Evolutionary conservation across 2,888 invertebrate genomes (phyloP), one percentile per base, ranked within the genome.

Genomic region (Pseudolycoriella hygida): DNA sequence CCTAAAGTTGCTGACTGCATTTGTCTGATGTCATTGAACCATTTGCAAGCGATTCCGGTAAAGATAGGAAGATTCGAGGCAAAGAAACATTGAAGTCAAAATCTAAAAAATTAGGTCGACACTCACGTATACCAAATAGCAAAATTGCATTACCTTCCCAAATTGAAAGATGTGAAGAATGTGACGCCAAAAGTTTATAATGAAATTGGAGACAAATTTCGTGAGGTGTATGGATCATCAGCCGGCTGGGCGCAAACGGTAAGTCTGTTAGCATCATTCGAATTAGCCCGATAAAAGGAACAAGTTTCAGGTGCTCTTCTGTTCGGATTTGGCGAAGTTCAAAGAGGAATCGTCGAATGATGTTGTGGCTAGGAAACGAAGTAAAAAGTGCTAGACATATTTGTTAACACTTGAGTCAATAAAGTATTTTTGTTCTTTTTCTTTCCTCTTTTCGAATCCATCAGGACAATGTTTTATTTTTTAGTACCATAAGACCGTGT

Each of bases 1-100:
- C 83, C 88, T 8, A 97, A 97, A 76, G 89, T 98, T 15, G 93
- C 97, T 0, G 97, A 98, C 65, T 98, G 97, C 64, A 85, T 98
- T 53, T 92, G 90, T 59, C 71, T 98, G 17, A 97, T 98, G 96
- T 92, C 94, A 0, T 62, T 98, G 43, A 81, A 83, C 46, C 88
- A 96, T 59, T 63, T 87, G 43, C 76, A 82, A 54, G 80, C 93
- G 0, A 76, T 98, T 45, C 97, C 97, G 1, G n/a, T n/a, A n/a
- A n/a, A n/a, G n/a, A n/a, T n/a, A n/a, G n/a, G n/a, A n/a, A n/a
- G n/a, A n/a, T n/a, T n/a, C n/a, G n/a, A n/a, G n/a, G n/a, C n/a
- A n/a, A n/a, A n/a, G n/a, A n/a, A n/a, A n/a, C n/a, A n/a, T n/a
- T n/a, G n/a, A n/a, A n/a, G n/a, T n/a, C n/a, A n/a, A n/a, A n/a